Evolutionary conservation across 2,888 invertebrate species (phyloP).

Genomic region (Trissonchulus sp.): DNA sequence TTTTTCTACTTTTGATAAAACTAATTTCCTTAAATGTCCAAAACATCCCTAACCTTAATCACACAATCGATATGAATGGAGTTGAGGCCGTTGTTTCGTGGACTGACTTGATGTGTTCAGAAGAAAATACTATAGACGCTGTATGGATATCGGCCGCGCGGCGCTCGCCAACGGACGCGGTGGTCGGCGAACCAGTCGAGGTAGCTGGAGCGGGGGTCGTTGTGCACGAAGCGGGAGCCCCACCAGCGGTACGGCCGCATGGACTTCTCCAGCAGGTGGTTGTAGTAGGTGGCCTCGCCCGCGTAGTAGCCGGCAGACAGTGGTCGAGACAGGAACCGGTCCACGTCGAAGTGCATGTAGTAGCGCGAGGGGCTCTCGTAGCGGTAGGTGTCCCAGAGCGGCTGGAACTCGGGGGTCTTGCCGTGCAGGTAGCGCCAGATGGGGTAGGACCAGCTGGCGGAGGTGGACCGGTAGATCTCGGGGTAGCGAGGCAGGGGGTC

Average conservation of each 20-base stretch:
- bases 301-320: not conserved
- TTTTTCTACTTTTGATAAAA: too few relatives aligned
- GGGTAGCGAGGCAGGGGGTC: not conserved
- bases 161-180: not conserved
- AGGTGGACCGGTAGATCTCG: not conserved
- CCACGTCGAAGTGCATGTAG: not conserved
- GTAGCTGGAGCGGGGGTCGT: not conserved
- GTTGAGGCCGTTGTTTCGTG: too few relatives aligned
- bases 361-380: not conserved
- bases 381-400: not conserved
- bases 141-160: not conserved
- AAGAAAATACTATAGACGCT: constrained; percentile 1
- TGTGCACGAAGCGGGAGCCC: not conserved
- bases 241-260: not conserved
- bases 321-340: not conserved
- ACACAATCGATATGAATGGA: too few relatives aligned
- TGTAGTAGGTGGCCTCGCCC: not conserved
- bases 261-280: not conserved
- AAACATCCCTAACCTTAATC: too few relatives aligned
- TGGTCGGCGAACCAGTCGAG: not conserved
- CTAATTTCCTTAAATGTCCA: too few relatives aligned
- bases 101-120: too few relatives aligned
- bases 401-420: not conserved
- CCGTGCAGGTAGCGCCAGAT: not conserved
- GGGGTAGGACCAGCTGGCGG: not conserved